A percentile compares a stretch with the other conserved stretches of the same genome.
These are phyloP conservation scores for Bambusicola thoracicus DNA, from an alignment of 2,113 vertebrate species.

Conservation along the genomic window DNA sequence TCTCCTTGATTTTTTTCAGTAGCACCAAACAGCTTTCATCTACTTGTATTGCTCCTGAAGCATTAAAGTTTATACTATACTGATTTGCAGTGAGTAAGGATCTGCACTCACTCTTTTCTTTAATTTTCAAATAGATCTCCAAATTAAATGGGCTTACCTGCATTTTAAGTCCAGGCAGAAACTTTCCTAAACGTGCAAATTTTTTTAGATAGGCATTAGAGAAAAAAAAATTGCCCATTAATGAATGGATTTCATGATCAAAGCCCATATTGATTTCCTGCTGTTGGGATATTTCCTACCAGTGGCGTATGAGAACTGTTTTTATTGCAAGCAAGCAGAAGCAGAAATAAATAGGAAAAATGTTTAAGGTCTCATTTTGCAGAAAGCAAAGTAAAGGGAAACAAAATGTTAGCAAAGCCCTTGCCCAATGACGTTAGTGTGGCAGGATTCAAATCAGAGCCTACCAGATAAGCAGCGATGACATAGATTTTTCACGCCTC, in stretches of 20 bases:
- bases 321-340: neutral
- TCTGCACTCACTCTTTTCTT: neutral
- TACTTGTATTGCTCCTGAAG: accelerated
- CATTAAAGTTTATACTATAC: accelerated
- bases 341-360: neutral
- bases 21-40: neutral
- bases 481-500: accelerated
- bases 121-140: neutral
- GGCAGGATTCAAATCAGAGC: neutral
- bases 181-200: neutral
- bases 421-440: neutral
- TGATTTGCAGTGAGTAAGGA: neutral
- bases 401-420: neutral
- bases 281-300: neutral
- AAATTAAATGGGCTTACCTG: neutral
- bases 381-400: neutral
- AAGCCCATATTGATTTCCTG: neutral
- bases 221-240: neutral
- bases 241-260: neutral
- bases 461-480: no score
- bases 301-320: neutral
- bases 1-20: neutral
- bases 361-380: neutral
- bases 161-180: accelerated
- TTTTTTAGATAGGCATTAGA: neutral